A percentile compares a stretch with the other conserved stretches of the same genome.
These are phyloP conservation scores for Artemia sinica DNA, from an alignment of 2,888 invertebrate species.

Conservation along the genomic window DNA sequence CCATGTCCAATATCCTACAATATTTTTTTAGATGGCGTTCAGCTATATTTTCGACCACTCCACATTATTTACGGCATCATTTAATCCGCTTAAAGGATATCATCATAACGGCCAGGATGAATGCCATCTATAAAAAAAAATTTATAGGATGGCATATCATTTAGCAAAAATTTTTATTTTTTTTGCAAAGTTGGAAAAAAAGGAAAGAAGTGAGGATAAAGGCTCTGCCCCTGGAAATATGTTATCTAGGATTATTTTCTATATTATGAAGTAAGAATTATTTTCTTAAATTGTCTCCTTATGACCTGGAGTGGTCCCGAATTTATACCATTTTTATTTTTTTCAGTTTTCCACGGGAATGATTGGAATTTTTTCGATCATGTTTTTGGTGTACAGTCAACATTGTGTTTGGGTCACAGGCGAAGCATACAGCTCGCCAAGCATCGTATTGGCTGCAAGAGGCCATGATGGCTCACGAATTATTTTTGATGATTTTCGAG, in stretches of 20 bases:
- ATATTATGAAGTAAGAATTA: slow-evolving; percentile 6
- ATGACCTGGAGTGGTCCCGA: no score
- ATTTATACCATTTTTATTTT: neutral
- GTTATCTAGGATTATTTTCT: neutral
- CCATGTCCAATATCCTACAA: no score
- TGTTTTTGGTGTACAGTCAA: slow-evolving; percentile 57
- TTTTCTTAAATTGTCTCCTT: neutral
- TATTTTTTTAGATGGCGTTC: no score
- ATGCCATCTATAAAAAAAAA: no score
- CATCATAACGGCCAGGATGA: no score
- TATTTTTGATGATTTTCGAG: slow-evolving; percentile 97
- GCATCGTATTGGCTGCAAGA: slow-evolving; percentile 55
- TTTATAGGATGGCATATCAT: no score
- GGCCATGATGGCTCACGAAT: slow-evolving; percentile 73
- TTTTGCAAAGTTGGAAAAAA: slow-evolving; percentile 26
- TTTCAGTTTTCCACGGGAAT: neutral
- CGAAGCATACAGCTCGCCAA: slow-evolving; percentile 94
- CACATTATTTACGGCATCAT: no score
- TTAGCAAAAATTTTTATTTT: no score
- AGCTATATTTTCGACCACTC: no score
- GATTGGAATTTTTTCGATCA: neutral
- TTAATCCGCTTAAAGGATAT: no score
- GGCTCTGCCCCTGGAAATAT: neutral
- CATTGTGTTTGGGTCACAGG: slow-evolving; percentile 99
- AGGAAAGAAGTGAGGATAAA: neutral